Percentiles rank a stretch among this genome's conserved stretches.
phyloP scores from a whole-genome alignment of 2,888 invertebrate species.

The Unio pictorum region DNA sequence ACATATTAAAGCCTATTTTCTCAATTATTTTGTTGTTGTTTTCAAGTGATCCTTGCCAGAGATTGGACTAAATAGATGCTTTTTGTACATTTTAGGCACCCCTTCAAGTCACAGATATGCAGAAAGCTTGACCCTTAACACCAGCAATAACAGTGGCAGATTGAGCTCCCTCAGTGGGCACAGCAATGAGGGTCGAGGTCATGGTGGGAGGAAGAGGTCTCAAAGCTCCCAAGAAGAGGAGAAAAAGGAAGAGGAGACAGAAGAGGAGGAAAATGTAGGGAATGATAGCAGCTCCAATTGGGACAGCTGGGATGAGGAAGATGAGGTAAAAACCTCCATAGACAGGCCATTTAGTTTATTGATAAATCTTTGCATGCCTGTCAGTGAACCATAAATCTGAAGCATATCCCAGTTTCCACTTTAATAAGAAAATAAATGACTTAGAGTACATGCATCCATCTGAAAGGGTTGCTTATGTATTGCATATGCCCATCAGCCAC shows the following conservation, averaged over 20 bases:
- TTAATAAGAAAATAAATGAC: too few species aligned
- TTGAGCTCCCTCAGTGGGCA: constrained; percentile 42
- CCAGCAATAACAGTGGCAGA: constrained; percentile 53
- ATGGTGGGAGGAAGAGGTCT: not conserved
- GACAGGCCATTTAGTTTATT: not conserved
- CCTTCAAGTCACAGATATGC: constrained; percentile 35
- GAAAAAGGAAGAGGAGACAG: constrained; percentile 9
- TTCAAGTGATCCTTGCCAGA: too few species aligned
- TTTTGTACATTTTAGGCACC: constrained; percentile 14
- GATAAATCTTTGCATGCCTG: not conserved
- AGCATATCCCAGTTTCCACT: too few species aligned
- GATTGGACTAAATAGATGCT: too few species aligned
- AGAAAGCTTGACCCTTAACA: constrained; percentile 51
- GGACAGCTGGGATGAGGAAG: constrained; percentile 65
- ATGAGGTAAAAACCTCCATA: constrained; percentile 33
- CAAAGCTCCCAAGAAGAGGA: constrained; percentile 1
- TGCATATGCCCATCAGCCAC: too few species aligned
- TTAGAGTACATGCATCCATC: too few species aligned
- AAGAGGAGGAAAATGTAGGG: constrained; percentile 18
- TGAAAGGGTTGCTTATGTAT: too few species aligned
- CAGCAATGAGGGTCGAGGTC: constrained; percentile 19
- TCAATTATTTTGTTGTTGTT: too few species aligned
- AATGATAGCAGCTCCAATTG: constrained; percentile 50
- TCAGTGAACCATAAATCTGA: not conserved
- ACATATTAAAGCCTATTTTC: too few species aligned